Percentiles rank a stretch among this genome's conserved stretches.
Conservation (phyloP, 2,113 vertebrate genomes). For the Dicerorhinus sumatrensis region DNA sequence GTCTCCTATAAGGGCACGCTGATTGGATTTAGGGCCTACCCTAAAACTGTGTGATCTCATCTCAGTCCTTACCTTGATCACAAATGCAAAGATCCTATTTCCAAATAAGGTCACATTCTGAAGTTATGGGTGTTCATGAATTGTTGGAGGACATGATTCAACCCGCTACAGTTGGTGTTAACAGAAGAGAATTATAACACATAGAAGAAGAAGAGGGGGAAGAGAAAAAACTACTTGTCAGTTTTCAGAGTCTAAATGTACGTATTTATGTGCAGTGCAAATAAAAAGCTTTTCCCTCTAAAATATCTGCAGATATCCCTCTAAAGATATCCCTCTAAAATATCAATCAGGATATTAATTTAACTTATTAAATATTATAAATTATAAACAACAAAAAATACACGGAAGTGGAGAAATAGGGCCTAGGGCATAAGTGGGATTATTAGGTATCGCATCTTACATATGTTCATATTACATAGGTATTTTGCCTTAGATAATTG, state of each 20-base stretch:
- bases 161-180: background rate
- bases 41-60: background rate
- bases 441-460: background rate
- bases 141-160: background rate
- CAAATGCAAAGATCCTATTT: background rate
- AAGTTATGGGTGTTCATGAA: background rate
- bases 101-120: background rate
- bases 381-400: background rate
- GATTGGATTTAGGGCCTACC: background rate
- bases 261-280: background rate
- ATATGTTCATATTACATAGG: background rate
- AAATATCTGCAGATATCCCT: background rate
- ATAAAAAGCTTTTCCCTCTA: background rate
- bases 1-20: background rate
- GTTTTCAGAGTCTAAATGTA: background rate
- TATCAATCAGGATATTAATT: background rate
- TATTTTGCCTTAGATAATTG: constrained; percentile 12
- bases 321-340: background rate
- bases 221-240: background rate
- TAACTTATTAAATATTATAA: constrained; percentile 25
- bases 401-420: background rate
- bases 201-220: background rate
- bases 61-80: background rate
- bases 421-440: background rate
- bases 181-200: background rate